These are phyloP conservation scores for Aramus guarauna DNA, from an alignment of 2,113 vertebrate species.

Conservation along the genomic window DNA sequence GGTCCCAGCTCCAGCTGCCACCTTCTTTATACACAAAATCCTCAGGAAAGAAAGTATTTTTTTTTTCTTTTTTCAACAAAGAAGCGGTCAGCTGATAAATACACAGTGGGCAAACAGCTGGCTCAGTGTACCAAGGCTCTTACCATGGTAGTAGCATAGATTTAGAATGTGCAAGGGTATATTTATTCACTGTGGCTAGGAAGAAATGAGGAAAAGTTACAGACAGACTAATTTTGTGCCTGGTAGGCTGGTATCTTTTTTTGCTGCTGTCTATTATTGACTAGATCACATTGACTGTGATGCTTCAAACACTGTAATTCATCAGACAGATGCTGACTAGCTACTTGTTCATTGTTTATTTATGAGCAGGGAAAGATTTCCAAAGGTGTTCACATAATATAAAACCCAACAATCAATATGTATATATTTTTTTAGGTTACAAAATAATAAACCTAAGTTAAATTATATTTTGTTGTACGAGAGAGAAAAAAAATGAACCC, in stretches of 20 bases:
- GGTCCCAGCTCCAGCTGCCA: neutral
- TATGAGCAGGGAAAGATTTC: conserved; percentile 53
- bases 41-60: neutral
- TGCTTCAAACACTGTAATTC: conserved; percentile 34
- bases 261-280: conserved; percentile 33
- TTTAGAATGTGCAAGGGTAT: neutral
- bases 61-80: neutral
- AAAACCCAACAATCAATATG: conserved; percentile 44
- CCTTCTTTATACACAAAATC: neutral
- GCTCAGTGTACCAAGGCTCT: neutral
- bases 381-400: conserved; percentile 49
- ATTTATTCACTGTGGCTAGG: neutral
- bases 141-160: neutral
- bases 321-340: conserved; percentile 45
- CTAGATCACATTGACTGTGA: conserved; percentile 10
- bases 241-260: neutral
- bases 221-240: neutral
- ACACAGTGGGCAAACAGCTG: neutral
- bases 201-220: neutral
- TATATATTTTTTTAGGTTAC: conserved; percentile 29
- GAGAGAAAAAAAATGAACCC: conserved; percentile 33
- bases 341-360: conserved; percentile 63
- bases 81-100: neutral
- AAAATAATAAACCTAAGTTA: conserved; percentile 61
- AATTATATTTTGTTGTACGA: conserved; percentile 36